These are phyloP conservation scores for Heliconius hermathena DNA, from an alignment of 1,140 invertebrate genomes.

Conservation along the genomic window DNA sequence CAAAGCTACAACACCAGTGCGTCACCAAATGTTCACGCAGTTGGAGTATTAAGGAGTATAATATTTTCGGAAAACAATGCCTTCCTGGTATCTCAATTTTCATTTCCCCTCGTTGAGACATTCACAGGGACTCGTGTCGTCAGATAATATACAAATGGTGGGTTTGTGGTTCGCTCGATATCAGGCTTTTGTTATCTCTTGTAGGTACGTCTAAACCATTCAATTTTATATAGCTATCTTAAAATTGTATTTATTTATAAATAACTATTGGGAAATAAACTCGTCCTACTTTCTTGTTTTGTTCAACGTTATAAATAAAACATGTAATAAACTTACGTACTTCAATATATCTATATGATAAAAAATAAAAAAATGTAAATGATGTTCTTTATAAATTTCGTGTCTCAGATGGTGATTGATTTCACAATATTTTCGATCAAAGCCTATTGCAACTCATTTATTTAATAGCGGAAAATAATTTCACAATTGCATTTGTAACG, in stretches of 20 bases:
- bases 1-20: conserved; percentile 36
- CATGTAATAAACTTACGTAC: too few species aligned
- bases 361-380: too few species aligned
- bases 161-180: conserved; percentile 18
- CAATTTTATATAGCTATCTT: background rate
- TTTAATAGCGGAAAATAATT: too few species aligned
- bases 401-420: too few species aligned
- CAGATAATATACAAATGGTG: conserved; percentile 76
- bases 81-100: conserved; percentile 77
- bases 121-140: conserved; percentile 75
- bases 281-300: background rate
- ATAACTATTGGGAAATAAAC: background rate
- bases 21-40: conserved; percentile 63
- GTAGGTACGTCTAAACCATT: background rate
- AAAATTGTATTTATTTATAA: background rate
- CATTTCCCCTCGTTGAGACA: conserved; percentile 75
- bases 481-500: too few species aligned
- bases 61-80: conserved; percentile 78
- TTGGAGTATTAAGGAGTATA: conserved; percentile 76
- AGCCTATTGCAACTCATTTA: too few species aligned
- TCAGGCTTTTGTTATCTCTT: conserved; percentile 13
- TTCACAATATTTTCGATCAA: too few species aligned
- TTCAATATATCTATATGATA: too few species aligned
- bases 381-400: too few species aligned
- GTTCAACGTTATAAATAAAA: background rate